phyloP scores from a whole-genome alignment of 2,888 invertebrate species.

The Nymphalis polychloros region DNA sequence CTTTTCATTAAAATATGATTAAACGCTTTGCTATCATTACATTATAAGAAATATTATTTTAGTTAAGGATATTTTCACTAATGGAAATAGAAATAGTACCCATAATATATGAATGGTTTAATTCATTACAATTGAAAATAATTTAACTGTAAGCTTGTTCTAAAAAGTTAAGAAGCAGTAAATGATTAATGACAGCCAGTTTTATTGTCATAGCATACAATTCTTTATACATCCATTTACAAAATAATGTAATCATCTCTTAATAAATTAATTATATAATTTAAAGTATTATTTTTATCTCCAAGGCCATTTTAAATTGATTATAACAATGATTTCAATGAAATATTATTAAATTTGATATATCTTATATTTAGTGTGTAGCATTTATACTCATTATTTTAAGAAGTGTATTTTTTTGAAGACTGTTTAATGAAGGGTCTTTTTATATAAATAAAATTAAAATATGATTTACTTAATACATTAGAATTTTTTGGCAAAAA shows the following conservation, averaged over 20 bases:
- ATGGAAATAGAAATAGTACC: background rate
- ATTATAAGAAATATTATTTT: background rate
- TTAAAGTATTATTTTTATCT: background rate
- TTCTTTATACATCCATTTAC: background rate
- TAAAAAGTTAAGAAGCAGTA: too few relatives aligned
- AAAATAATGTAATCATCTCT: too few relatives aligned
- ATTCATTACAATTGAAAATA: background rate
- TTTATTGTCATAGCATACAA: background rate
- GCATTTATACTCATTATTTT: too few relatives aligned
- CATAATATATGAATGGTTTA: background rate
- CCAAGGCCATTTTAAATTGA: too few relatives aligned
- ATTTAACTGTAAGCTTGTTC: background rate
- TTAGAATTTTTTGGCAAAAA: too few relatives aligned
- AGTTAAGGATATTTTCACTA: background rate
- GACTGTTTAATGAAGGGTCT: too few relatives aligned
- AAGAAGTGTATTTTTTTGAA: too few relatives aligned
- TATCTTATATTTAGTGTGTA: too few relatives aligned
- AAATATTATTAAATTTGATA: background rate
- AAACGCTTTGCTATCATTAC: background rate
- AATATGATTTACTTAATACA: too few relatives aligned
- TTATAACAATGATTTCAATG: background rate
- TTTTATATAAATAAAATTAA: too few relatives aligned
- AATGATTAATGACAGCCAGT: too few relatives aligned
- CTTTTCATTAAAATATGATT: slow-evolving; percentile 1
- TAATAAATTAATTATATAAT: too few relatives aligned